Percentiles rank a stretch among this genome's conserved stretches.
Conservation (phyloP, 2,797 vertebrate species). For the Lithobates sylvaticus region DNA sequence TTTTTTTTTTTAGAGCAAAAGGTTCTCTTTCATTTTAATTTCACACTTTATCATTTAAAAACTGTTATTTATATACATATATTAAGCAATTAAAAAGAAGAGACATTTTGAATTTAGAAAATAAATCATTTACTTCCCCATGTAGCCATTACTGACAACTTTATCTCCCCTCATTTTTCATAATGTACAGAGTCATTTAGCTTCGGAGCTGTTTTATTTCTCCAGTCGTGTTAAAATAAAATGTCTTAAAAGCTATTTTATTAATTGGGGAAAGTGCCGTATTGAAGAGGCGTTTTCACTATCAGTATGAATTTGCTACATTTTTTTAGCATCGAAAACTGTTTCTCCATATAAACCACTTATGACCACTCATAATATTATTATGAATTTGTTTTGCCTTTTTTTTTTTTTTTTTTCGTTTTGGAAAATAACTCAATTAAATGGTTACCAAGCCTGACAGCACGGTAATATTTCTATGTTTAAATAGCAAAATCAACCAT, state of each 20-base stretch:
- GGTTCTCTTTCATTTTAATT: constrained; percentile 5
- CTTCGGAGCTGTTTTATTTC: background rate
- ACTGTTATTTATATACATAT: background rate
- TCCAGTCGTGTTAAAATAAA: constrained; percentile 9
- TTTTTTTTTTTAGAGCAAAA: background rate
- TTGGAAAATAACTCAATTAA: no score
- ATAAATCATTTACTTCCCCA: constrained; percentile 10
- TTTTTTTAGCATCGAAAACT: no score
- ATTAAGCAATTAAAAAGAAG: background rate
- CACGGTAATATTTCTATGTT: no score
- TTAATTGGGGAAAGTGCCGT: background rate
- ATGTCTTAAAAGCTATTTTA: constrained; percentile 3
- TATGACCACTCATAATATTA: no score
- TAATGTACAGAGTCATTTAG: constrained; percentile 18
- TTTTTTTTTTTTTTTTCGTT: no score
- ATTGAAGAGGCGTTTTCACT: no score
- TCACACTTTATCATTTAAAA: background rate
- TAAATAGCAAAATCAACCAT: no score
- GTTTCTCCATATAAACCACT: no score
- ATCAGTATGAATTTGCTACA: no score
- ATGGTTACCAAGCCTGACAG: no score
- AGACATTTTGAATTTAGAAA: constrained; percentile 19
- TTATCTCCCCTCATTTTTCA: constrained; percentile 33
- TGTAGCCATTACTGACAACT: constrained; percentile 20
- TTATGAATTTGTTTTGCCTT: no score